Base-by-base conservation (phyloP, 2,797 vertebrate species). In the Gephyroberyx darwinii region DNA sequence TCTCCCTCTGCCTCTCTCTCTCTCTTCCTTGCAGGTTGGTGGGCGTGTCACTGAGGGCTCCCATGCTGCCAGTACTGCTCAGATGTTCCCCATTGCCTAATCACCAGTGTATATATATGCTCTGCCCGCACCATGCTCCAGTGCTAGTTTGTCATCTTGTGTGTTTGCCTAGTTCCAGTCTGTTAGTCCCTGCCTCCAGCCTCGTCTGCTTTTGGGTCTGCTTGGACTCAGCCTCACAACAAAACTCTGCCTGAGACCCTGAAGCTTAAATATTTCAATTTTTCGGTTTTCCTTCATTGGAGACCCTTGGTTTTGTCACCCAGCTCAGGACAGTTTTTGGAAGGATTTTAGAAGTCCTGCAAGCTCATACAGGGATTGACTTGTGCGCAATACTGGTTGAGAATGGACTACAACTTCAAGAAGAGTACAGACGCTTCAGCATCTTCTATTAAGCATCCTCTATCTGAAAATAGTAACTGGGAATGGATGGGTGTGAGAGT, bases 231-330 rank as follows among this genome's bases (percentile, higher is more conserved):
- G 26, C 26, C 26, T 26, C 26, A 26, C 26, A 26, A 39, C 37
- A 39, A 0, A 10, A 10, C 8, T 0, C 37, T 39, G 37, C 37
- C 10, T 14, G 16, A 17, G 17, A 20, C 26, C 53, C 35, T 66
- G 71, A 47, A 55, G 53, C 66, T 66, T 65, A 51, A 77, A 77
- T 75, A 75, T 64, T 3, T 8, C 13, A 30, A 9, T 39, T 54
- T 7, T 43, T 48, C 33, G 50, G 19, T 20, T 22, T 22, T 19
- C 47, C 66, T 43, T 65, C 67, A 60, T 73, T 37, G 57, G 65
- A 61, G 16, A 47, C 45, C 37, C 35, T 2, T 0, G 45, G 57
- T 65, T 8, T 39, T 19, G 39, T 19, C 65, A 58, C 19, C 19
- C 47, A 33, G 59, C 22, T 22, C 4, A 0, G n/a, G 17, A 48